Base-by-base conservation (phyloP, 2,888 invertebrate genomes). In the Incurvaria masculella region DNA sequence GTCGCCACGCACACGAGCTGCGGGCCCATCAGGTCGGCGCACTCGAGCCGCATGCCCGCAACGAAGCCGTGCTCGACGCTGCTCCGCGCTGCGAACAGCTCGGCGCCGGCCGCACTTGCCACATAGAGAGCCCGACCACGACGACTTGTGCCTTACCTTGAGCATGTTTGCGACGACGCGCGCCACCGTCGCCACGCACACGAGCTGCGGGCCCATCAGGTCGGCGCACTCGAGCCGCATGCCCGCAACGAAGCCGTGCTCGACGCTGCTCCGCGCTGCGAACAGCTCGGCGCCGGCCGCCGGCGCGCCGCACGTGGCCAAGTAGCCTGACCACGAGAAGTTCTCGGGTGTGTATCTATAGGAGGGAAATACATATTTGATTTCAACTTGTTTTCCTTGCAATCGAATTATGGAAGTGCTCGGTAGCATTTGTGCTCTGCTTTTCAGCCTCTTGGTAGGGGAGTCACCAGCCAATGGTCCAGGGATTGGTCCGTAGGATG, bases 11-110 rank as follows among this genome's bases (percentile, higher is more conserved):
- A 99, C 19, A 99, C 93, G 49, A 97, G 81, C 50, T 94, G 80
- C 40, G 98, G 97, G 78, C 97, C 97, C 95, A 97, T 97, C 40
- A 98, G 81, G 80, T 98, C 97, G 2, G 96, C 94, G 55, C 96
- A 95, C 72, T 98, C 97, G 8, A 97, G 79, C 59, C 92, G 87
- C 95, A 95, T 95, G 45, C 94, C 95, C 46, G 87, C 86, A 54
- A 88, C 86, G 67, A 97, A 97, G 17, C 94, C 93, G 75, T 97
- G 96, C 55, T 88, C 84, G 17, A 72, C 74, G 50, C 92, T 91
- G 42, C 92, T 84, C 80, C 84, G 74, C 83, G 88, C 75, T 50
- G 94, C 92, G 49, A 95, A 82, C 59, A 86, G 79, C 11, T 86
- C 76, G 11, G 89, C 87, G 1, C 91, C 91, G 3, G 94, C 81